Conservation (phyloP, 2,797 vertebrate genomes). For the Heliangelus exortis region DNA sequence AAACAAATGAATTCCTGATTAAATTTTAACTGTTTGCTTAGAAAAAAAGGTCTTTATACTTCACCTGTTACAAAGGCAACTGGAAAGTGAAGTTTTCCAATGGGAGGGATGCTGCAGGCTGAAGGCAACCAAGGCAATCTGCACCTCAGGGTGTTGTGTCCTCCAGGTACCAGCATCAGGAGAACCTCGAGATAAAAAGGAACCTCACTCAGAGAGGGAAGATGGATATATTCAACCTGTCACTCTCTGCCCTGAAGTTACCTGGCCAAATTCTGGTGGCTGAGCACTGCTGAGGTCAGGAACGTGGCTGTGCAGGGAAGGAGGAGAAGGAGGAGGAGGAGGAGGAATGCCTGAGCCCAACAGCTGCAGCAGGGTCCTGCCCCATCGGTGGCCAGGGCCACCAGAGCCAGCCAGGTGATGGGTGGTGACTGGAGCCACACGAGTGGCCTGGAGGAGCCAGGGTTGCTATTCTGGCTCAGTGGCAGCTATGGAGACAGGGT, state of each 20-base stretch:
- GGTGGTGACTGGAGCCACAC: background rate
- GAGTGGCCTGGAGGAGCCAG: background rate
- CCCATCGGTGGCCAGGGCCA: background rate
- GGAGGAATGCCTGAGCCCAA: background rate
- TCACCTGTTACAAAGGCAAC: background rate
- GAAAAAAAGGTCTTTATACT: background rate
- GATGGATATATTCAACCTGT: background rate
- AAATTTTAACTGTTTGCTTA: background rate
- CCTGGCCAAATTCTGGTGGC: background rate
- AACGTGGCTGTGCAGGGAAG: background rate
- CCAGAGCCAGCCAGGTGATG: accelerated
- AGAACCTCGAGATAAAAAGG: background rate
- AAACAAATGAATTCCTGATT: background rate
- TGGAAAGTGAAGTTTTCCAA: background rate
- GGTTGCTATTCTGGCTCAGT: background rate
- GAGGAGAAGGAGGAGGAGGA: too few species aligned
- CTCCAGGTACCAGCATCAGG: background rate
- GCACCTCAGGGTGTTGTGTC: accelerated
- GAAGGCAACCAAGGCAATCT: background rate
- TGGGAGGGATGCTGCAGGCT: background rate
- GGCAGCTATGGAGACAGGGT: conserved; percentile 33
- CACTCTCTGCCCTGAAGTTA: background rate
- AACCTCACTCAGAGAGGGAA: accelerated
- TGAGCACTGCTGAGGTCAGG: accelerated
- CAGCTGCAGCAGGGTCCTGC: background rate